Percentiles rank a stretch among this genome's conserved stretches.
Conservation (phyloP, 2,113 vertebrate species). For the Nycticorax nycticorax region DNA sequence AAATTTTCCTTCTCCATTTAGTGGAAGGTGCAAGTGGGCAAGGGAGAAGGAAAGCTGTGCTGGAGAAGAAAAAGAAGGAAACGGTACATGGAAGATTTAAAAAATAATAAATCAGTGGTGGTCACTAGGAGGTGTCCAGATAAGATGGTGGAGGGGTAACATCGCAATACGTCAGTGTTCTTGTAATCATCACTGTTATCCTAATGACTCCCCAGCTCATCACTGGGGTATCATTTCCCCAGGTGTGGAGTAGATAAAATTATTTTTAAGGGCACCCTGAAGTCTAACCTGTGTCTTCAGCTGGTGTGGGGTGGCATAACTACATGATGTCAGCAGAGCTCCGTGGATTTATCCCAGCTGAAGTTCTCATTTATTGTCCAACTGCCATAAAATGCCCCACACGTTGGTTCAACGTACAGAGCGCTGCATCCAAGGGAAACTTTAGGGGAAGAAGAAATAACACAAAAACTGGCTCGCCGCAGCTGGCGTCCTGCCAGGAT, state of each 20-base stretch:
- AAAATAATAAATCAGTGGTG: background rate
- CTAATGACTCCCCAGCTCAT: background rate
- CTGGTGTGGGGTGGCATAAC: background rate
- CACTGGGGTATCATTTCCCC: background rate
- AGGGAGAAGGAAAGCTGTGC: background rate
- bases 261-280: background rate
- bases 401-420: accelerated
- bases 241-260: background rate
- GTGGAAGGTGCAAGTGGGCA: background rate
- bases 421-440: background rate
- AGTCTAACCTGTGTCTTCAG: background rate
- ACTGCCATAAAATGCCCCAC: accelerated
- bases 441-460: background rate
- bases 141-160: background rate
- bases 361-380: background rate
- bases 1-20: background rate
- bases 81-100: background rate
- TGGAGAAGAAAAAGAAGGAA: background rate
- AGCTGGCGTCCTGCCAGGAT: background rate
- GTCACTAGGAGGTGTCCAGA: background rate
- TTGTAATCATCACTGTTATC: background rate
- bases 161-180: background rate
- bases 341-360: background rate
- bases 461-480: accelerated
- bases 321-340: background rate